phyloP scores from a whole-genome alignment of 2,113 vertebrate species.

The Pyxicephalus adspersus region DNA sequence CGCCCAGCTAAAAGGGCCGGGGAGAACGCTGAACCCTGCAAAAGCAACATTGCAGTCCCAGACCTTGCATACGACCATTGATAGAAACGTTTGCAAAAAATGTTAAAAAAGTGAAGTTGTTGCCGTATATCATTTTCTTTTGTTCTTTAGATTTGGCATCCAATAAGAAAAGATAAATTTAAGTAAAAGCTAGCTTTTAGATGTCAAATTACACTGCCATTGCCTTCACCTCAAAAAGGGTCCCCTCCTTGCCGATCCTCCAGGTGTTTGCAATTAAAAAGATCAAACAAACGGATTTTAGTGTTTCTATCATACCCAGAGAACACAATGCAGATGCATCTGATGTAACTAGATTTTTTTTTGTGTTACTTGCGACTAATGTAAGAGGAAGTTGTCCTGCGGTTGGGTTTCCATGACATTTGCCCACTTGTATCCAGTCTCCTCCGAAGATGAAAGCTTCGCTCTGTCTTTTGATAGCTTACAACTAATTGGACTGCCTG shows the following conservation, averaged over 20 bases:
- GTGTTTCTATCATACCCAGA: slow-evolving; percentile 56
- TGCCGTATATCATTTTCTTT: too few species aligned
- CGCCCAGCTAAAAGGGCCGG: too few species aligned
- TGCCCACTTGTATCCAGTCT: slow-evolving; percentile 74
- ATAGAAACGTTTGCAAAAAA: too few species aligned
- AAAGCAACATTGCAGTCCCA: too few species aligned
- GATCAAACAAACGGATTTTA: slow-evolving; percentile 52
- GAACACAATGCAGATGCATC: slow-evolving; percentile 59
- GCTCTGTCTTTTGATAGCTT: slow-evolving; percentile 75
- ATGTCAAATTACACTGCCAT: too few species aligned
- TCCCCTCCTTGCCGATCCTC: not conserved
- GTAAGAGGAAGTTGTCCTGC: slow-evolving; percentile 84
- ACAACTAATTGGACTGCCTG: slow-evolving; percentile 84
- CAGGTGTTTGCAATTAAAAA: slow-evolving; percentile 57
- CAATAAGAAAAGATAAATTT: too few species aligned
- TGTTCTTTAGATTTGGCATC: too few species aligned
- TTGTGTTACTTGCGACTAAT: slow-evolving; percentile 68
- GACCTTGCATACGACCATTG: too few species aligned
- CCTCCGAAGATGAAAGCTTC: slow-evolving; percentile 84
- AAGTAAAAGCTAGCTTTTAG: too few species aligned
- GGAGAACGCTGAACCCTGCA: too few species aligned
- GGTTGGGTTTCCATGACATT: slow-evolving; percentile 86
- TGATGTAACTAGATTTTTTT: slow-evolving; percentile 62
- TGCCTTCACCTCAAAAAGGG: not conserved
- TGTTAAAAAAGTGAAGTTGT: too few species aligned